These are phyloP conservation scores for Ptilonorhynchus violaceus DNA, from an alignment of 2,113 vertebrate genomes.

Conservation along the genomic window DNA sequence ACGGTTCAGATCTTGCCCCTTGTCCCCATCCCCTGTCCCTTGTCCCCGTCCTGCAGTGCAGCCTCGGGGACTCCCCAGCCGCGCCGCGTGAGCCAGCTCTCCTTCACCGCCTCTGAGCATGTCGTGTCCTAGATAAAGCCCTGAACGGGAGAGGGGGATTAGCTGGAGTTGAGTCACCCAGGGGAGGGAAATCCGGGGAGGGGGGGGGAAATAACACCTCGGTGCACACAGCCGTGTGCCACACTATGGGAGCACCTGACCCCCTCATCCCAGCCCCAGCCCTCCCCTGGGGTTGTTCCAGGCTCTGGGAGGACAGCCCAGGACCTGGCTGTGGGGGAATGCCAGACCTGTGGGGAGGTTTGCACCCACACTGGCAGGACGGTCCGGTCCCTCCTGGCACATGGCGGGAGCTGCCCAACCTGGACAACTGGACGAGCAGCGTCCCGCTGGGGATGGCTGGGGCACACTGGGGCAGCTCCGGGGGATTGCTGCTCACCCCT, in stretches of 20 bases:
- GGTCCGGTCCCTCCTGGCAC: neutral
- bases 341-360: neutral
- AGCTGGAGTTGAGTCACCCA: conserved; percentile 59
- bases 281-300: neutral
- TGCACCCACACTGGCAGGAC: neutral
- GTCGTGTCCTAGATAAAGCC: conserved; percentile 2
- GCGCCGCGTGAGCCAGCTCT: neutral
- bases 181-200: neutral
- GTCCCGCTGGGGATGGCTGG: neutral
- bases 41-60: conserved; percentile 9
- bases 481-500: neutral
- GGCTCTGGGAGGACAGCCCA: neutral
- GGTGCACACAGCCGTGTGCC: neutral
- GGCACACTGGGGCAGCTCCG: neutral
- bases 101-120: neutral
- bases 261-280: neutral
- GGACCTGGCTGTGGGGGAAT: neutral
- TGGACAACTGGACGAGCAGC: neutral
- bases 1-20: neutral
- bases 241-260: neutral
- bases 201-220: neutral
- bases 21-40: neutral
- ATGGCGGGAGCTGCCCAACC: rapidly evolving
- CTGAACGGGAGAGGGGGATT: neutral
- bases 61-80: conserved; percentile 28